phyloP scores from a whole-genome alignment of 2,888 invertebrate genomes.

The Lithophane socia region DNA sequence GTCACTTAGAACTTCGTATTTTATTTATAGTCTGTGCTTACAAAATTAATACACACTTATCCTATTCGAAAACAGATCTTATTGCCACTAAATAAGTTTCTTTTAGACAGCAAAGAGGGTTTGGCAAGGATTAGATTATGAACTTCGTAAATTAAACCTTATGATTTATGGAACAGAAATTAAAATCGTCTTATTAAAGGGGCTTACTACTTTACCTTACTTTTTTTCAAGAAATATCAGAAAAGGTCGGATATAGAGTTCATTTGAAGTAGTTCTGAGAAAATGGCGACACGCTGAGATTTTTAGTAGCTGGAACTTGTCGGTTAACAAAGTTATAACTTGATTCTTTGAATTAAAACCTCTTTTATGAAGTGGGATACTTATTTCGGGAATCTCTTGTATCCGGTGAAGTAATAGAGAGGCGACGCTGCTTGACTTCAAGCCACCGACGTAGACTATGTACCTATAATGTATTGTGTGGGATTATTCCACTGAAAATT shows the following conservation, averaged over 20 bases:
- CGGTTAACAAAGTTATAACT: constrained; percentile 59
- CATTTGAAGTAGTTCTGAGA: constrained; percentile 60
- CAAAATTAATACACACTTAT: constrained; percentile 28
- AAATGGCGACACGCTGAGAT: constrained; percentile 63
- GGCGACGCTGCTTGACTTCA: neutral
- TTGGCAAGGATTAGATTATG: constrained; percentile 57
- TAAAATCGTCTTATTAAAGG: constrained; percentile 50
- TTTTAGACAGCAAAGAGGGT: constrained; percentile 7
- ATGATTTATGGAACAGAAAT: constrained; percentile 64
- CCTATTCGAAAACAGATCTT: constrained; percentile 44
- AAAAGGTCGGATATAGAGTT: constrained; percentile 60
- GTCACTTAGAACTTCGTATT: constrained; percentile 72
- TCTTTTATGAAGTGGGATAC: constrained; percentile 40
- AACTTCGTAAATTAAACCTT: constrained; percentile 66
- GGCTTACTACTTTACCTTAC: constrained; percentile 21
- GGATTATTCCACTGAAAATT: neutral
- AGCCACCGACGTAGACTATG: constrained; percentile 5
- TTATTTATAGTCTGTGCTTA: constrained; percentile 66
- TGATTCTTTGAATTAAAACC: constrained; percentile 61
- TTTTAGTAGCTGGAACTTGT: constrained; percentile 61
- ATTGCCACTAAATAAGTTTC: neutral
- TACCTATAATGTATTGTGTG: neutral
- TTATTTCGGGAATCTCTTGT: constrained; percentile 38
- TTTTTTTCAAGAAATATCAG: constrained; percentile 49
- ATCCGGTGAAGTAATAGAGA: constrained; percentile 16